These are phyloP conservation scores for Ranitomeya variabilis DNA, from an alignment of 2,113 vertebrate species.

Conservation along the genomic window DNA sequence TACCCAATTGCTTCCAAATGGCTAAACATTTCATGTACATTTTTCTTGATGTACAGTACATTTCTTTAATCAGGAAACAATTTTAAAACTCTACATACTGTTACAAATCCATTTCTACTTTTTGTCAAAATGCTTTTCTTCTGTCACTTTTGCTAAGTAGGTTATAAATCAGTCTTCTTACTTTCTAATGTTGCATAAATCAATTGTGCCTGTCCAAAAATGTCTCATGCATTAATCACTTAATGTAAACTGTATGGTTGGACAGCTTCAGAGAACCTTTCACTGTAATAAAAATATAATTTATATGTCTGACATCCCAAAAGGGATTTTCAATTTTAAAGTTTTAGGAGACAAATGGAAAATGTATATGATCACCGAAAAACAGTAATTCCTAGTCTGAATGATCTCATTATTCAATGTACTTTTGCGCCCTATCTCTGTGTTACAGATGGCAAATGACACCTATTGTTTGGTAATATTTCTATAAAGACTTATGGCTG, in stretches of 20 bases:
- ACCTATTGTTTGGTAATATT: neutral
- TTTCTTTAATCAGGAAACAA: slow-evolving; percentile 28
- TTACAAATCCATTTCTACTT: neutral
- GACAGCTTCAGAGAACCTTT: slow-evolving; percentile 41
- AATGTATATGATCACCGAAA: slow-evolving; percentile 31
- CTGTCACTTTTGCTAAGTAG: slow-evolving; percentile 54
- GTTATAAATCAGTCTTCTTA: slow-evolving; percentile 55
- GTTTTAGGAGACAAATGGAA: slow-evolving; percentile 44
- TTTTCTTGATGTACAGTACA: neutral
- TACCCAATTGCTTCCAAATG: neutral
- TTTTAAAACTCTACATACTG: slow-evolving; percentile 19
- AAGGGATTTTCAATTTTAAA: slow-evolving; percentile 33
- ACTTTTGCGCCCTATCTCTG: neutral
- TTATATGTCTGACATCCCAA: slow-evolving; percentile 51
- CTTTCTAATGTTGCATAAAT: slow-evolving; percentile 53
- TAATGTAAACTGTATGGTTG: slow-evolving; percentile 54
- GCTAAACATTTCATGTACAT: slow-evolving; percentile 31
- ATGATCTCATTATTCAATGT: neutral
- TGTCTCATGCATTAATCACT: slow-evolving; percentile 52
- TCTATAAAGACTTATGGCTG: neutral
- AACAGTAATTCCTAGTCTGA: neutral
- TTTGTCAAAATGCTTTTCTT: slow-evolving; percentile 34
- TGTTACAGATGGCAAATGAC: slow-evolving; percentile 8
- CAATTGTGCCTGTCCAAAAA: slow-evolving; percentile 53
- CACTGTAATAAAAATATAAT: slow-evolving; percentile 46